phyloP scores from a whole-genome alignment of 2,888 invertebrate genomes.

The Thyatira batis region DNA sequence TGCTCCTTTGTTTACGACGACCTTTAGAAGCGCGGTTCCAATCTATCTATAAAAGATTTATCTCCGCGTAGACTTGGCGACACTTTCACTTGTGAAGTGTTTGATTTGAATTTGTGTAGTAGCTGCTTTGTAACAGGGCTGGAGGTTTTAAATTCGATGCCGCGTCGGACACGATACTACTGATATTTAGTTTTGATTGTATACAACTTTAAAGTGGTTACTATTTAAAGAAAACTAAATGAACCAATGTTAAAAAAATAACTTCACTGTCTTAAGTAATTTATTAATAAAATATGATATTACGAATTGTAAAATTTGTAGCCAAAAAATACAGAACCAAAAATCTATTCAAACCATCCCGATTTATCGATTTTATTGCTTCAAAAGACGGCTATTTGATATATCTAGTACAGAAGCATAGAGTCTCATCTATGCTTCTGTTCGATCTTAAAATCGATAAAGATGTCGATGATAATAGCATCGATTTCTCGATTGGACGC shows the following conservation, averaged over 20 bases:
- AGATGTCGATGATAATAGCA: slow-evolving; percentile 1
- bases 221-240: too few relatives aligned
- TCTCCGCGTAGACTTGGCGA: slow-evolving; percentile 1
- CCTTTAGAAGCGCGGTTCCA: not conserved
- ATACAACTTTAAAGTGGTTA: too few relatives aligned
- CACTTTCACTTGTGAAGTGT: not conserved
- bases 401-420: not conserved
- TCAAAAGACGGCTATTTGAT: not conserved
- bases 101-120: not conserved
- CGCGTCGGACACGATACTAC: too few relatives aligned
- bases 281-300: too few relatives aligned
- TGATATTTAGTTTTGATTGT: too few relatives aligned
- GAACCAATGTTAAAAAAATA: too few relatives aligned
- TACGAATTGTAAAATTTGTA: too few relatives aligned
- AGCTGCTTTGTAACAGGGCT: not conserved
- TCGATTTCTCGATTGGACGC: not conserved
- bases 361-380: not conserved
- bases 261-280: too few relatives aligned
- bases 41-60: slow-evolving; percentile 2
- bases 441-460: not conserved
- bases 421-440: not conserved
- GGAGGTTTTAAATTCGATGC: too few relatives aligned
- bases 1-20: slow-evolving; percentile 8
- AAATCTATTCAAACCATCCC: not conserved
- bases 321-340: too few relatives aligned